Evolutionary conservation across 2,888 invertebrate genomes (phyloP).

Genomic region (Anarsia innoxiella): DNA sequence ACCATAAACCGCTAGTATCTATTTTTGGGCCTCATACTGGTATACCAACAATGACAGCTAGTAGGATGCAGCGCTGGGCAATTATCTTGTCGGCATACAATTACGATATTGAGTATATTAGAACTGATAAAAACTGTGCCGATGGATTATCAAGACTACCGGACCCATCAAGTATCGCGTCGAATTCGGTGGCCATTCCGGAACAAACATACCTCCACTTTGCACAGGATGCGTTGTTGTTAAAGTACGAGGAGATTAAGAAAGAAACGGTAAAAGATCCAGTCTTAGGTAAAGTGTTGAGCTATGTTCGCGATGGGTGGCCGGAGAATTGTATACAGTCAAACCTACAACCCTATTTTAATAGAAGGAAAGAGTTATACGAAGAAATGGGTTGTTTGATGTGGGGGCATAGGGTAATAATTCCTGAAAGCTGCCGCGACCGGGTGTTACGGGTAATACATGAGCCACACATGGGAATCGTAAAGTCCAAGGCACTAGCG

Average conservation of each 20-base stretch:
- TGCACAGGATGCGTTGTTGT: conserved; percentile 4
- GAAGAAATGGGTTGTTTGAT: conserved; percentile 8
- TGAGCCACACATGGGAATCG: conserved; percentile 17
- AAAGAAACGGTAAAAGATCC: not conserved
- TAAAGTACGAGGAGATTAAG: conserved; percentile 1
- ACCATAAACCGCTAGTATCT: conserved; percentile 13
- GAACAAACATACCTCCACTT: conserved; percentile 12
- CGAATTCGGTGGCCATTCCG: not conserved
- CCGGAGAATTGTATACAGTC: not conserved
- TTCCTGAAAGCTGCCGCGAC: conserved; percentile 11
- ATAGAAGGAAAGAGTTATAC: not conserved
- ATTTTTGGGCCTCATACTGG: conserved; percentile 9
- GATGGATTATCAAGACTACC: conserved; percentile 7
- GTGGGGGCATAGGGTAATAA: conserved; percentile 18
- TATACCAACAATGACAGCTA: conserved; percentile 12
- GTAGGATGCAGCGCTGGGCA: conserved; percentile 14
- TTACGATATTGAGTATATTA: conserved; percentile 12
- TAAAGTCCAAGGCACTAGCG: conserved; percentile 14
- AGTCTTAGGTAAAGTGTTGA: not conserved
- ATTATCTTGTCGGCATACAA: conserved; percentile 10
- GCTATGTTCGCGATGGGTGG: not conserved
- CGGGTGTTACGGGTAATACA: conserved; percentile 13
- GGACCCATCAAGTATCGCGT: not conserved
- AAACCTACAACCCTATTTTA: not conserved
- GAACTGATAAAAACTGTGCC: conserved; percentile 8